Conservation (phyloP, 2,888 invertebrate species). For the Sphaerophoria taeniata region DNA sequence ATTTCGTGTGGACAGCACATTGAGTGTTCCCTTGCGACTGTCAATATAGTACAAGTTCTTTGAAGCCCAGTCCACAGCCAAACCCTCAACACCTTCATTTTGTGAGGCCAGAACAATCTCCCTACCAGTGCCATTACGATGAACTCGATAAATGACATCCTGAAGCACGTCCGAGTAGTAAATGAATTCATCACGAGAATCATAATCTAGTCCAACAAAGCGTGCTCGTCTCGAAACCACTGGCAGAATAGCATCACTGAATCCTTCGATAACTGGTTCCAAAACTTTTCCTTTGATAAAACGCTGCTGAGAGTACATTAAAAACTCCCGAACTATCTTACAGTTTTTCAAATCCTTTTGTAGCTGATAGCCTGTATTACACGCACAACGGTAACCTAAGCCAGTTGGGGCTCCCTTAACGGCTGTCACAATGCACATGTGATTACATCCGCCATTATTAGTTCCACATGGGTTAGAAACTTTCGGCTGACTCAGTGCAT, state of each 20-base stretch:
- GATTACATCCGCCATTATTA: slow-evolving; percentile 95
- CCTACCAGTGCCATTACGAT: slow-evolving; percentile 90
- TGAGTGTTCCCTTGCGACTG: slow-evolving; percentile 95
- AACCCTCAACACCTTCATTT: slow-evolving; percentile 97
- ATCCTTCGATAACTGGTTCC: slow-evolving; percentile 93
- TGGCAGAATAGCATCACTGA: slow-evolving; percentile 97
- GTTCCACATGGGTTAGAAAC: slow-evolving; percentile 92
- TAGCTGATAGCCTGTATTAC: slow-evolving; percentile 93
- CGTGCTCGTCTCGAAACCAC: slow-evolving; percentile 95
- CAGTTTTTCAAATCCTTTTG: slow-evolving; percentile 90
- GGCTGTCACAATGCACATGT: slow-evolving; percentile 96
- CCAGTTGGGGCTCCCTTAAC: slow-evolving; percentile 86
- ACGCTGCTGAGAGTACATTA: slow-evolving; percentile 97
- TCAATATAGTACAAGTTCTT: slow-evolving; percentile 98
- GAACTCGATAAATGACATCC: slow-evolving; percentile 95
- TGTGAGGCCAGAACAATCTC: slow-evolving; percentile 97
- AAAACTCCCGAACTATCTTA: slow-evolving; percentile 91
- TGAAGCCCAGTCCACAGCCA: slow-evolving; percentile 97
- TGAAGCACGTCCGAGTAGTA: slow-evolving; percentile 99
- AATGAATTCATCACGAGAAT: slow-evolving; percentile 94
- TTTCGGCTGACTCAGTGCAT: slow-evolving; percentile 89
- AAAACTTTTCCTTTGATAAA: slow-evolving; percentile 97
- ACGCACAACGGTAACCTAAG: slow-evolving; percentile 95
- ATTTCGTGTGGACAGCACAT: slow-evolving; percentile 94
- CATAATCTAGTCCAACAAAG: slow-evolving; percentile 97